Evolutionary conservation across 2,797 vertebrate genomes (phyloP).

Genomic region (Poecilia gillii): DNA sequence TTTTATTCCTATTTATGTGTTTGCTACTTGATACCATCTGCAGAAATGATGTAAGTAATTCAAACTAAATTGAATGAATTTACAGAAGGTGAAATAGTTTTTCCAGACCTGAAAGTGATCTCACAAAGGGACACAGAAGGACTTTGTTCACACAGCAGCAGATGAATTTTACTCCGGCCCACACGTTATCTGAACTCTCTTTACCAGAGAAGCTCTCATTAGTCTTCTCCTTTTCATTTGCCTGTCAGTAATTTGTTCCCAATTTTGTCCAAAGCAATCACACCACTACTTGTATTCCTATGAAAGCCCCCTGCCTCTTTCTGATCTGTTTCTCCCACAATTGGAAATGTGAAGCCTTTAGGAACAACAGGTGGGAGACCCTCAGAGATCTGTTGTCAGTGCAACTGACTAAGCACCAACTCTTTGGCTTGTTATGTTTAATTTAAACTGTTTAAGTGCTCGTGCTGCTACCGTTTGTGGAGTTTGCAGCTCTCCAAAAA

Average conservation of each 20-base stretch:
- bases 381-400: neutral
- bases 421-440: neutral
- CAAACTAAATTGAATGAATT: neutral
- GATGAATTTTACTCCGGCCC: neutral
- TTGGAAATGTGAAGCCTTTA: neutral
- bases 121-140: neutral
- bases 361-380: neutral
- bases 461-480: neutral
- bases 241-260: neutral
- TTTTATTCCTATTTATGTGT: neutral
- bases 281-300: neutral
- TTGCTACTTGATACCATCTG: neutral
- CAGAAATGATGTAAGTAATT: neutral
- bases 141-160: slow-evolving; percentile 3
- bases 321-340: neutral
- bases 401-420: neutral
- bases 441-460: neutral
- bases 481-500: neutral
- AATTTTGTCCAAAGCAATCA: neutral
- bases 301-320: neutral
- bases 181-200: neutral
- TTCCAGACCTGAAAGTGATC: neutral
- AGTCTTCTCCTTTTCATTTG: neutral
- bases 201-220: neutral
- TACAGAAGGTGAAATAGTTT: neutral